Evolutionary conservation across 2,797 vertebrate genomes (phyloP).

Genomic region (Hoplostethus atlanticus): DNA sequence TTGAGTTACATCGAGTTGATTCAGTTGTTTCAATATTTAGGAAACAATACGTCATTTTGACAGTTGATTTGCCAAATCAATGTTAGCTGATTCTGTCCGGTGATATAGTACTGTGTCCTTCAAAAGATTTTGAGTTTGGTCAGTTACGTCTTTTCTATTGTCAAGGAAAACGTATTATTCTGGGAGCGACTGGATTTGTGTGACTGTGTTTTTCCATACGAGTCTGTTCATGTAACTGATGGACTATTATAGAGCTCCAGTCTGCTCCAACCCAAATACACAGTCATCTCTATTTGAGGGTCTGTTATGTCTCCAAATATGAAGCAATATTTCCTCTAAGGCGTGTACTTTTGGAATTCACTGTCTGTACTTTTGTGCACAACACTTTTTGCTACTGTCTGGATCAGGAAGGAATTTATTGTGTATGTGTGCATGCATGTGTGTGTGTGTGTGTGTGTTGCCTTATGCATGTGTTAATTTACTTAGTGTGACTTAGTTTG

Average conservation of each 20-base stretch:
- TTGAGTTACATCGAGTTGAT: not conserved
- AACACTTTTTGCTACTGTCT: not conserved
- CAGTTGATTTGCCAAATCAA: no score
- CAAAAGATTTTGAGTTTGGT: not conserved
- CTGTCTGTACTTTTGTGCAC: not conserved
- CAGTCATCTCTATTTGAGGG: constrained; percentile 37
- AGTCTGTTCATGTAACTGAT: not conserved
- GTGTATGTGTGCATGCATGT: not conserved
- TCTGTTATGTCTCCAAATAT: constrained; percentile 20
- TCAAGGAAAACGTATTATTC: not conserved
- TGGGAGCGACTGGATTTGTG: not conserved
- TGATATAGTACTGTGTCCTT: no score
- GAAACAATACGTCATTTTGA: not conserved
- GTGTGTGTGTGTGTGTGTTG: not conserved
- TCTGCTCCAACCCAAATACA: constrained; percentile 51
- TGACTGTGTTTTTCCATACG: not conserved
- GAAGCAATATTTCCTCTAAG: constrained; percentile 7
- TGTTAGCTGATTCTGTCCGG: not conserved
- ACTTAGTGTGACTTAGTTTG: no score
- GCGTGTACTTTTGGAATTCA: constrained; percentile 27
- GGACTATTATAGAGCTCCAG: not conserved
- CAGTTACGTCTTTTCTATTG: constrained; percentile 1
- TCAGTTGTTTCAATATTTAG: not conserved
- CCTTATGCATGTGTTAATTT: not conserved
- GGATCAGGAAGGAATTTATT: not conserved